Conservation (phyloP, 2,797 vertebrate genomes). For the Numenius phaeopus region DNA sequence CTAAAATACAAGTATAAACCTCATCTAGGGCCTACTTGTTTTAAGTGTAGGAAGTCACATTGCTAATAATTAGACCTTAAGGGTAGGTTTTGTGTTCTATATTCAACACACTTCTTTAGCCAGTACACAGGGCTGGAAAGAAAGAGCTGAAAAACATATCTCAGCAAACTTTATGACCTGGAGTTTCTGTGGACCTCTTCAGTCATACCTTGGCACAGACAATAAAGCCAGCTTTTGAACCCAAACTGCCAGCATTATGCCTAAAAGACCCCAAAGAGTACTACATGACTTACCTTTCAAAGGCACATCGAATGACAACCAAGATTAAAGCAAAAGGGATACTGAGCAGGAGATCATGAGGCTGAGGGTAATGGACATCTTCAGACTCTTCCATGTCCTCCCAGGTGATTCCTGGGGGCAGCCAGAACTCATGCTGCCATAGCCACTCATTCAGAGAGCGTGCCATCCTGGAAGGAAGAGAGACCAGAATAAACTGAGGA, state of each 20-base stretch:
- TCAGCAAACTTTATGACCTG: neutral
- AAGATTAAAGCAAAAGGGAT: constrained; percentile 85
- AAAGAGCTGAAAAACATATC: neutral
- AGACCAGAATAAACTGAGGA: neutral
- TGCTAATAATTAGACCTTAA: neutral
- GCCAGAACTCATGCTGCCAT: constrained; percentile 87
- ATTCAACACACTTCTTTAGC: neutral
- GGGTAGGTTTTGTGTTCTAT: neutral
- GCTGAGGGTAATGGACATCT: constrained; percentile 79
- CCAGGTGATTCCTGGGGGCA: constrained; percentile 87
- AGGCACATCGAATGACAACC: constrained; percentile 81
- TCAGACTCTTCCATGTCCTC: constrained; percentile 81
- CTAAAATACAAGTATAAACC: neutral
- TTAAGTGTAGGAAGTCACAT: neutral
- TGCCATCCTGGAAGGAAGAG: constrained; percentile 80
- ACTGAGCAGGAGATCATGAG: constrained; percentile 83
- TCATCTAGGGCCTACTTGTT: neutral
- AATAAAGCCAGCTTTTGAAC: neutral
- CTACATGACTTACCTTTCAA: constrained; percentile 85
- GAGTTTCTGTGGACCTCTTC: neutral
- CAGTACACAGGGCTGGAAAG: neutral
- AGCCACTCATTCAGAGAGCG: constrained; percentile 85
- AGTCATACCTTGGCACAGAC: neutral
- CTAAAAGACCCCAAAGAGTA: neutral
- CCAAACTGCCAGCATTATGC: neutral